Evolutionary conservation across 92 coral and sea anemone species (phyloP).

Genomic region (Pocillopora grandis): DNA sequence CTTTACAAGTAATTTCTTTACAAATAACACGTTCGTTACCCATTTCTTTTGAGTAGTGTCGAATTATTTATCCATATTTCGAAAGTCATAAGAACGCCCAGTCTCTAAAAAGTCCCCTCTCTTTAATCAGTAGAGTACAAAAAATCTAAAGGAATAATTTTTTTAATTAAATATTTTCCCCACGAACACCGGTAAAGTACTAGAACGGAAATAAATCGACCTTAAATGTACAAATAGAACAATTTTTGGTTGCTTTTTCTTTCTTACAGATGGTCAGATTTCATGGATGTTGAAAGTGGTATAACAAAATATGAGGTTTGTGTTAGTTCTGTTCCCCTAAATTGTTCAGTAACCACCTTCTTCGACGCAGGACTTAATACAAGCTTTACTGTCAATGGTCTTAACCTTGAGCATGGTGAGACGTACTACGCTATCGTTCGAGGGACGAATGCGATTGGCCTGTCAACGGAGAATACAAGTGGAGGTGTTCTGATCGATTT

Average conservation of each 20-base stretch:
- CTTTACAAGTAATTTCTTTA: too few species aligned
- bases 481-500: conserved; percentile 63
- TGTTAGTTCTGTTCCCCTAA: conserved; percentile 50
- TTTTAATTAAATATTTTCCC: background rate
- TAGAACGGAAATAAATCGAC: background rate
- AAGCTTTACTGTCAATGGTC: conserved; percentile 45
- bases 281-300: conserved; percentile 78
- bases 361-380: conserved; percentile 51
- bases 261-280: conserved; percentile 64
- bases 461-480: conserved; percentile 52
- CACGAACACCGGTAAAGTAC: background rate
- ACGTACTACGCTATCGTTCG: conserved; percentile 62
- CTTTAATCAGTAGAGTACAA: too few species aligned
- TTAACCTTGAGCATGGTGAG: conserved; percentile 60
- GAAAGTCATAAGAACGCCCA: too few species aligned
- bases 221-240: background rate
- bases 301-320: conserved; percentile 66
- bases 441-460: conserved; percentile 73
- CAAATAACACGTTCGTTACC: too few species aligned
- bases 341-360: conserved; percentile 55
- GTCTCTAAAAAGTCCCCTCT: too few species aligned
- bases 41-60: too few species aligned
- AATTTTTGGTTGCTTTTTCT: background rate
- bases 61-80: too few species aligned
- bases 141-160: too few species aligned